phyloP scores from a whole-genome alignment of 92 coral and sea anemone genomes.

The Meandrina meandrites region DNA sequence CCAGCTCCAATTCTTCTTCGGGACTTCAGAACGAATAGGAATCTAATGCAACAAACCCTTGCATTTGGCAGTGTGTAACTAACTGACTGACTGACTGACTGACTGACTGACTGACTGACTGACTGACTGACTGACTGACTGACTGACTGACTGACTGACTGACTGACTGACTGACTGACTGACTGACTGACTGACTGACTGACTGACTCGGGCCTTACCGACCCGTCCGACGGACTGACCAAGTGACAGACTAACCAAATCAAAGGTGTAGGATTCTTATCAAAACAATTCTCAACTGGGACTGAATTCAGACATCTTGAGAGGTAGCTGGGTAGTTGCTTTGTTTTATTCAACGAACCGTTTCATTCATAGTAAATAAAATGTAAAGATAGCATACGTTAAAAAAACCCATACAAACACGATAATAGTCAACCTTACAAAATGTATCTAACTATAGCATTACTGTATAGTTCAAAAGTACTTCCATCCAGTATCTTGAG shows the following conservation, averaged over 20 bases:
- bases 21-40: too few species aligned
- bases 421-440: background rate
- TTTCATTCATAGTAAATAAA: background rate
- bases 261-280: too few species aligned
- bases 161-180: background rate
- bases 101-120: background rate
- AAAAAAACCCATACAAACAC: background rate
- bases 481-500: too few species aligned
- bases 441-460: background rate
- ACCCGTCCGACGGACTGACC: too few species aligned
- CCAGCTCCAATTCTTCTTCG: too few species aligned
- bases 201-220: too few species aligned
- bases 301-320: background rate
- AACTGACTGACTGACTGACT: background rate
- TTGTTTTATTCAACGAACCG: background rate
- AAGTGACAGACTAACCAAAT: too few species aligned
- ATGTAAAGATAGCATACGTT: background rate
- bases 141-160: background rate
- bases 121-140: background rate
- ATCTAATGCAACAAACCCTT: background rate
- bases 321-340: background rate
- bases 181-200: background rate
- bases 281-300: background rate
- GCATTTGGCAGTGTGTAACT: too few species aligned
- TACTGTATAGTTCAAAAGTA: background rate